Evolutionary conservation across 2,888 invertebrate genomes (phyloP).

Genomic region (Gisinianus flammeolus): DNA sequence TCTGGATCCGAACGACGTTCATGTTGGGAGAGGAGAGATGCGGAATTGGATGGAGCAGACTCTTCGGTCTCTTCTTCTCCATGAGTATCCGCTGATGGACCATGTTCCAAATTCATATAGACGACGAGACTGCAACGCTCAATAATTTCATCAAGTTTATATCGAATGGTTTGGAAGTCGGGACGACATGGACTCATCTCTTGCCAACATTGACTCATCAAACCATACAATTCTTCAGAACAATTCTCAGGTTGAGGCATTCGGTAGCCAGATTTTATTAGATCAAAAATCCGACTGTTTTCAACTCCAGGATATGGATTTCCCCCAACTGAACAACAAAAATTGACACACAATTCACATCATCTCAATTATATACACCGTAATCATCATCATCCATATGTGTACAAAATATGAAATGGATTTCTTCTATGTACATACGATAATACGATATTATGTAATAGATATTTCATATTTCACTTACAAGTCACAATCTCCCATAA

Average conservation of each 20-base stretch:
- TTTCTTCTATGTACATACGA: too few relatives aligned
- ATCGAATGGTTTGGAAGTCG: slow-evolving; percentile 48
- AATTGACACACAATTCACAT: neutral
- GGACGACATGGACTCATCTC: slow-evolving; percentile 50
- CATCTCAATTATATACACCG: too few relatives aligned
- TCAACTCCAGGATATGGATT: slow-evolving; percentile 47
- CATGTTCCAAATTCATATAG: slow-evolving; percentile 47
- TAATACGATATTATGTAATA: too few relatives aligned
- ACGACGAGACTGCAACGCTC: slow-evolving; percentile 46
- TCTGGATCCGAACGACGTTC: slow-evolving; percentile 5
- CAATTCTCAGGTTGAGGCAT: slow-evolving; percentile 53
- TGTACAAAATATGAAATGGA: too few relatives aligned
- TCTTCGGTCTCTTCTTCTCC: too few relatives aligned
- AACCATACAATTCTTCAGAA: slow-evolving; percentile 47
- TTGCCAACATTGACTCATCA: slow-evolving; percentile 55
- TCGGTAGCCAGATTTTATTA: slow-evolving; percentile 51
- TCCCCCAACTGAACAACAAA: slow-evolving; percentile 56
- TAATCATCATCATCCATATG: too few relatives aligned
- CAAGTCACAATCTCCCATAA: neutral
- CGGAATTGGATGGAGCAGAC: neutral
- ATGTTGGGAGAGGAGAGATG: neutral
- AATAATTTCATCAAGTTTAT: slow-evolving; percentile 50
- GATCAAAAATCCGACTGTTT: slow-evolving; percentile 48
- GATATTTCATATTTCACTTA: neutral
- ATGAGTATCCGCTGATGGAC: neutral